Base-by-base conservation (phyloP, 2,797 vertebrate species). In the Rhynchotus rufescens region DNA sequence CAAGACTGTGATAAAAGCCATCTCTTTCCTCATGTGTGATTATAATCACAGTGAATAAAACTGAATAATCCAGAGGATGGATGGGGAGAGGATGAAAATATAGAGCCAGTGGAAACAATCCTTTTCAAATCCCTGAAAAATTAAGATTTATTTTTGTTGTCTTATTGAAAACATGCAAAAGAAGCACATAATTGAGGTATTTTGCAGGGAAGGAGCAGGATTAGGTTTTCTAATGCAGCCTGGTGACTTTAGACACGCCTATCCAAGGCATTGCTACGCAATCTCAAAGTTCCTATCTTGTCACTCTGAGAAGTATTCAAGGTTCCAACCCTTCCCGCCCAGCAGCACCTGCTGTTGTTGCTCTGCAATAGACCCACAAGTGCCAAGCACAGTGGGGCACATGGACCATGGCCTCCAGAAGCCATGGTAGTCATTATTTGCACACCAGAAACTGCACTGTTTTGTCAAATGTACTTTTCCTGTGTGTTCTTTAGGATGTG, bases 301-400 rank as follows among this genome's bases (percentile, higher is more conserved):
- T 15, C 30, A 4, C 3, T 30, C 7, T 4, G 4, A 4, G 28
- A 45, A 32, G n/a, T 0, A 56, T 40, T 4, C 12, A 32, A 17
- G 42, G 12, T 5, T 14, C 4, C 23, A 0, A 2, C 4, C 21
- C 5, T 4, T 44, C 51, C 44, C 60, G 26, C 32, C 11, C 1
- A 10, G 32, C 3, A 2, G 8, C 14, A 12, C 20, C 1, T 51
- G 7, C 57, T 2, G 21, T 21, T 38, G 34, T 10, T 2, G 1
- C 34, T 40, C 28, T 2, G 5, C 60, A 5, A 23, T 1, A 4
- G 49, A 7, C 15, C 15, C 12, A 8, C 6, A 0, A 6, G 54
- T 56, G 54, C 30, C 54, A 56, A 56, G 54, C 4, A 17, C 17
- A 11, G 28, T 17, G 10, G 52, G 28, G 52, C 7, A 5, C 52